Evolutionary conservation across 2,888 invertebrate genomes (phyloP), one percentile per base, ranked within the genome.

Genomic region (Andrena bicolor): DNA sequence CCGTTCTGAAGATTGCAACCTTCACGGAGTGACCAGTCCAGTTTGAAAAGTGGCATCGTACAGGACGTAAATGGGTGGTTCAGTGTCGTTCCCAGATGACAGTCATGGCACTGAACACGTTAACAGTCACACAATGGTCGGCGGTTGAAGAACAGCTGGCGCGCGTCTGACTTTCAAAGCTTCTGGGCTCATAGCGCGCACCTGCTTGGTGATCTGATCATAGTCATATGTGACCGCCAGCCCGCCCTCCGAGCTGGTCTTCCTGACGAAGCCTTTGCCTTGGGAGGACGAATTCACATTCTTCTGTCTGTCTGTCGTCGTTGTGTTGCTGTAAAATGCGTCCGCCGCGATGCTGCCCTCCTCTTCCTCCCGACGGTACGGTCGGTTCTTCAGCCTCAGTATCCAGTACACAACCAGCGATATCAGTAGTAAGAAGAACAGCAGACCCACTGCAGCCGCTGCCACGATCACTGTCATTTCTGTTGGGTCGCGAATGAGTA

Each of bases 121-220:
- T 32, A 77, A 80, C 66, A 71, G 79, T 80, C 61, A 80, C 35
- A 97, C 97, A 95, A 97, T 97, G 95, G 97, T 97, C 94, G 98
- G 97, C 92, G 97, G 97, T 95, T 97, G 97, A 94, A 97, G 95
- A 95, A 97, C 97, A 95, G 97, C 97, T 94, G 98, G 97, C 93
- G 97, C 97, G 94, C 97, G 96, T 95, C 97, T 97, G 95, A 98
- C 97, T 96, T 97, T 97, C 96, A 97, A 96, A 95, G 96, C 97
- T 95, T 96, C 97, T 92, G 96, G 97, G 93, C 94, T 96, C 94
- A 94, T 95, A 75, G 93, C 90, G 63, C 92, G 90, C 76, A 91
- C 86, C 58, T 92, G 91, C 84, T 93, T 93, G 58, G 90, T 86
- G 74, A 93, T 92, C 81, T 92, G 92, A 87, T 92, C 92, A 79